Evolutionary conservation across 2,797 vertebrate genomes (phyloP), one percentile per base, ranked within the genome.

Genomic region (Semaprochilodus insignis): DNA sequence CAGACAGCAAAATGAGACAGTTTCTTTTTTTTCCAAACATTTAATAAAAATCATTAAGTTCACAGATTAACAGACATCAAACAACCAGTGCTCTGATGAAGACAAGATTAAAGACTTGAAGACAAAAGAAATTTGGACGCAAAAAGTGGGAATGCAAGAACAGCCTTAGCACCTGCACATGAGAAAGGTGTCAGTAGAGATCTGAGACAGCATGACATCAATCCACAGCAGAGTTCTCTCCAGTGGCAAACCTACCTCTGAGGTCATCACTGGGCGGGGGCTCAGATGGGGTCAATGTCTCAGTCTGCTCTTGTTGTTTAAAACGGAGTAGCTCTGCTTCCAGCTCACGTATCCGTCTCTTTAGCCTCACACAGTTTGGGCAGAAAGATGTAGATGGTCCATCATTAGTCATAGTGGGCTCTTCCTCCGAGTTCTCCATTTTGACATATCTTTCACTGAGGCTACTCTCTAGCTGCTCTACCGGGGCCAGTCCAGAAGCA

Each of bases 311-410:
- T 71, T 93, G 94, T 74, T 95, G 95, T 93, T 96, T 95, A 86
- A 99, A 92, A 90, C 93, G 95, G 82, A 95, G 95, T 84, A 99
- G 90, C 89, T 99, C 97, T 0, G 96, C 96, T 93, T 99, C 97
- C 74, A 99, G 95, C 91, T 99, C 97, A 70, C 95, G 90, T 72
- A 99, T 97, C 89, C 97, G 97, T 91, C 92, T 97, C 91, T 96
- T 97, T 62, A 99, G 92, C 71, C 94, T 96, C 74, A 99, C 96
- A 88, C 98, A 99, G 90, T 99, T 99, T 67, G 97, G 97, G 85
- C 98, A 99, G 88, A 97, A 98, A 55, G 97, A 99, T 34, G 97
- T 98, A 82, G 97, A 97, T 73, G 97, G 96, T 10, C 95, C 94
- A 88, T 95, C 94, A 0, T 63, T 69, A 2, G 91, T 93, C 2